Conservation (phyloP, 2,113 vertebrate genomes). For the Zingel zingel region DNA sequence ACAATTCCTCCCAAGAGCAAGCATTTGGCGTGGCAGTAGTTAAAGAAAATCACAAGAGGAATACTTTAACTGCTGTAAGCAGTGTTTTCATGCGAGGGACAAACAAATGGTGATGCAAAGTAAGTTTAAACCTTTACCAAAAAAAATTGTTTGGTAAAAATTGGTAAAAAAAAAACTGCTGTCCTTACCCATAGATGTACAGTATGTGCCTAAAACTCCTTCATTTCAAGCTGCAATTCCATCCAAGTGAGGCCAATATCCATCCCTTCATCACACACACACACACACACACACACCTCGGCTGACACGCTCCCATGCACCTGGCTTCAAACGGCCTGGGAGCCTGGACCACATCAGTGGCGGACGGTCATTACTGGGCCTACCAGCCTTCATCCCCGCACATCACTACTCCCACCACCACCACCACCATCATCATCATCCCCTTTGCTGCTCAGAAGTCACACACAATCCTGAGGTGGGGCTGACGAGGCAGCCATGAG, state of each 20-base stretch:
- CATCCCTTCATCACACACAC: conserved; percentile 17
- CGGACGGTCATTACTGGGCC: conserved; percentile 37
- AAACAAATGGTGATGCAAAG: too few relatives aligned
- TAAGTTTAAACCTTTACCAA: too few relatives aligned
- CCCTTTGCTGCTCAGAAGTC: conserved; percentile 14
- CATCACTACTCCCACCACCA: neutral
- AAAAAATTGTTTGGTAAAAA: too few relatives aligned
- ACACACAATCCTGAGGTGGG: conserved; percentile 25
- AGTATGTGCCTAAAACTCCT: neutral
- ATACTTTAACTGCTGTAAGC: too few relatives aligned
- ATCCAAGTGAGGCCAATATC: conserved; percentile 19
- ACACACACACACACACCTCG: conserved; percentile 23
- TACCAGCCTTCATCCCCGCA: conserved; percentile 20
- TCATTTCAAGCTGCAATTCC: neutral
- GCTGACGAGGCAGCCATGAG: conserved; percentile 54
- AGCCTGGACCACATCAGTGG: conserved; percentile 43
- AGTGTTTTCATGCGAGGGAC: too few relatives aligned
- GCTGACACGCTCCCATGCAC: conserved; percentile 18
- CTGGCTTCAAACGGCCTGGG: conserved; percentile 41
- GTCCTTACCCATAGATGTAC: neutral
- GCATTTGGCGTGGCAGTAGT: too few relatives aligned
- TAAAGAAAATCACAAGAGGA: too few relatives aligned
- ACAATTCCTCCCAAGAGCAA: too few relatives aligned
- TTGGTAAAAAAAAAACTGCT: too few relatives aligned
- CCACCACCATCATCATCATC: conserved; percentile 14